Evolutionary conservation across 1,140 invertebrate species (phyloP), one percentile per base, ranked within the genome.

Genomic region (Chlorops oryzae): DNA sequence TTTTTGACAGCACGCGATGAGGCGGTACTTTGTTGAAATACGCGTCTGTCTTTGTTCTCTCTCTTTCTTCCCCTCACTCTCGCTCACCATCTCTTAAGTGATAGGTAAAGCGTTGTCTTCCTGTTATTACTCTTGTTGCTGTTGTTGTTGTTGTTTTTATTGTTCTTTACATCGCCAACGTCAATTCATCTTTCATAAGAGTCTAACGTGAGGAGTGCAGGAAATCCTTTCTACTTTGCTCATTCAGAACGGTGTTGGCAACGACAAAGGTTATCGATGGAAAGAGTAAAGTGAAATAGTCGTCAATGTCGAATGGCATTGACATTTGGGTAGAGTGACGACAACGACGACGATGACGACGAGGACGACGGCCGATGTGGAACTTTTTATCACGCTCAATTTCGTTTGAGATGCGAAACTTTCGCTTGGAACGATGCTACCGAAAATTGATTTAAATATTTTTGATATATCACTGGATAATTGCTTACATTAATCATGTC

Each of bases 401-500:
- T 64, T n/a, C n/a, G n/a, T n/a, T n/a, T n/a, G n/a, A n/a, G n/a
- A n/a, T n/a, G n/a, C n/a, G n/a, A n/a, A n/a, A n/a, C n/a, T n/a
- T n/a, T n/a, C n/a, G n/a, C n/a, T n/a, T n/a, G n/a, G n/a, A n/a
- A n/a, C n/a, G n/a, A n/a, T n/a, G n/a, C n/a, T n/a, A n/a, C n/a
- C n/a, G 27, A 32, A 58, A 59, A 62, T 65, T 65, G 62, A 65
- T 65, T 65, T 65, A 65, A 65, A 65, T 65, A 65, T 65, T 65
- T 64, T 65, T 65, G 62, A 65, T 60, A 60, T 60, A 62, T 57
- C 56, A 58, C n/a, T 51, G 57, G 62, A 65, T 65, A 65, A 65
- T 65, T 65, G 63, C 56, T 43, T 53, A 52, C 63, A 65, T 65
- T 65, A 65, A 65, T 65, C 62, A 65, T 60, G 56, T n/a, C n/a